Percentiles rank a stretch among this genome's conserved stretches.
Conservation (phyloP, 1,140 invertebrate genomes). For the Hyles vespertilio region DNA sequence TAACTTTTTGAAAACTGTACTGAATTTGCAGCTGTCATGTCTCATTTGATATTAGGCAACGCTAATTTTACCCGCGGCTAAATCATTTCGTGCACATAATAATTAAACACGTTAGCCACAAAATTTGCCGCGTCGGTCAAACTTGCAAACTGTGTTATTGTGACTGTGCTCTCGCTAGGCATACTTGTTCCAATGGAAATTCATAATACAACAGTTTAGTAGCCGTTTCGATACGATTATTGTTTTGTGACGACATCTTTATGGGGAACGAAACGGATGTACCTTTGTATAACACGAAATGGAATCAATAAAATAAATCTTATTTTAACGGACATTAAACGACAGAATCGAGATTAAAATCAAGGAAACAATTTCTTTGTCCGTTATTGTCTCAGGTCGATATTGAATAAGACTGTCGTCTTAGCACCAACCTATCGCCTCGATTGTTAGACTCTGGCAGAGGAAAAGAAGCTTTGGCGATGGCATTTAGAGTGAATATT, state of each 20-base stretch:
- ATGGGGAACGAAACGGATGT: slow-evolving; percentile 7
- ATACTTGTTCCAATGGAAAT: slow-evolving; percentile 22
- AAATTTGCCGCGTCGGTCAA: slow-evolving; percentile 34
- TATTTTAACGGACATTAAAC: slow-evolving; percentile 23
- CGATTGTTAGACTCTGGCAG: slow-evolving; percentile 14
- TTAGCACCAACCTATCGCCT: slow-evolving; percentile 41
- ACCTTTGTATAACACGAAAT: slow-evolving; percentile 15
- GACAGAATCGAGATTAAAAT: slow-evolving; percentile 22
- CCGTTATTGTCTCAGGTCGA: slow-evolving; percentile 38
- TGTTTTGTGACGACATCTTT: slow-evolving; percentile 12
- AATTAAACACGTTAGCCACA: slow-evolving; percentile 37
- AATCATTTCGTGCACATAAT: slow-evolving; percentile 44
- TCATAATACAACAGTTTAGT: slow-evolving; percentile 16
- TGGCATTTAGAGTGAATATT: slow-evolving; percentile 39
- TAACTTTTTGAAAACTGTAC: slow-evolving; percentile 46
- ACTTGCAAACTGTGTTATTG: slow-evolving; percentile 39
- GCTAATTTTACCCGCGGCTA: slow-evolving; percentile 38
- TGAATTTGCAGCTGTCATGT: slow-evolving; percentile 42
- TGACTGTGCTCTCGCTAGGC: slow-evolving; percentile 26
- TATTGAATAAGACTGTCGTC: slow-evolving; percentile 47
- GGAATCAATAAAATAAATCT: slow-evolving; percentile 23
- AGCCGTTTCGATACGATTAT: slow-evolving; percentile 9
- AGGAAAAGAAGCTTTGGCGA: slow-evolving; percentile 33
- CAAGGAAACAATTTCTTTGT: slow-evolving; percentile 44
- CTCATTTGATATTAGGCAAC: slow-evolving; percentile 43